Conservation (phyloP, 1,140 invertebrate species). For the Mamestra configurata region DNA sequence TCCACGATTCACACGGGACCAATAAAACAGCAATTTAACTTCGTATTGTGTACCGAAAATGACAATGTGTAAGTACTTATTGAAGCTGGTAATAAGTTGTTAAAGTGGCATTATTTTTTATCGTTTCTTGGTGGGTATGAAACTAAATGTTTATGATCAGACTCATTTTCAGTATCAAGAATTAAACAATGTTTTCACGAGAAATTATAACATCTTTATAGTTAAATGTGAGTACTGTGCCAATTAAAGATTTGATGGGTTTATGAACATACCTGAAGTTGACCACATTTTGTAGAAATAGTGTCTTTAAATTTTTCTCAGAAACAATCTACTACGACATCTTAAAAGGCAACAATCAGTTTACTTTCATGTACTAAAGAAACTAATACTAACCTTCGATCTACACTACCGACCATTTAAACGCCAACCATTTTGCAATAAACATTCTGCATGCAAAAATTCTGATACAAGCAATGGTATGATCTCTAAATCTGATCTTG, state of each 20-base stretch:
- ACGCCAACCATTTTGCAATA: neutral
- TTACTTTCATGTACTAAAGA: neutral
- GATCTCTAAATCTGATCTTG: constrained; percentile 34
- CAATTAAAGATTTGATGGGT: too few species aligned
- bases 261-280: too few species aligned
- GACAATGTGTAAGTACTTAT: neutral
- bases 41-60: constrained; percentile 32
- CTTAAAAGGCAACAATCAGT: neutral
- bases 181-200: too few species aligned
- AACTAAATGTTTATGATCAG: too few species aligned
- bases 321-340: too few species aligned
- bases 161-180: too few species aligned
- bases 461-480: neutral
- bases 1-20: neutral
- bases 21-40: constrained; percentile 49
- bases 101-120: neutral
- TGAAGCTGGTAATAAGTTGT: constrained; percentile 10
- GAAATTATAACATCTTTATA: too few species aligned
- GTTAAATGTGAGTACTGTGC: too few species aligned
- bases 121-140: neutral
- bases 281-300: too few species aligned
- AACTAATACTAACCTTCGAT: neutral
- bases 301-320: too few species aligned
- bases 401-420: neutral
- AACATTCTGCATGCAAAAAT: neutral